Percentiles rank a stretch among this genome's conserved stretches.
phyloP scores from a whole-genome alignment of 1,140 invertebrate genomes.

The Zaprionus inermis region DNA sequence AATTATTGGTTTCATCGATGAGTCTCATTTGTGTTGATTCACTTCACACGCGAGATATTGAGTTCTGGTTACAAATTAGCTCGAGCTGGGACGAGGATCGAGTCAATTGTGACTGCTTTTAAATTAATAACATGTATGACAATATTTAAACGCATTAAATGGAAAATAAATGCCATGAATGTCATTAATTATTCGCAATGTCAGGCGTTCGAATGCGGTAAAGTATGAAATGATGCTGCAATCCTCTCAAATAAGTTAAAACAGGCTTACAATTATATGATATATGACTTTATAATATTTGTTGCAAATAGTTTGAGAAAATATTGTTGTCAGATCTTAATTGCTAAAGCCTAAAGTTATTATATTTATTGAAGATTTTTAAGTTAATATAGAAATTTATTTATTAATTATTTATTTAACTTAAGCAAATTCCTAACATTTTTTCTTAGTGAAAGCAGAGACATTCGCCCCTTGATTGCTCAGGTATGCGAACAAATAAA shows the following conservation, averaged over 20 bases:
- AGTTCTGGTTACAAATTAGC: neutral
- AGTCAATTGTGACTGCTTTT: neutral
- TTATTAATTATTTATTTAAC: no score
- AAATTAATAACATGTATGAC: neutral
- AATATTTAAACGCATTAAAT: slow-evolving; percentile 1
- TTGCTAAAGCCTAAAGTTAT: no score
- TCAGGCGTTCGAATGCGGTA: neutral
- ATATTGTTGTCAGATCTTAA: no score
- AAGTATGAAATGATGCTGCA: neutral
- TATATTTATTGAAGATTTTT: no score
- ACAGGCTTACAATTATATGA: neutral
- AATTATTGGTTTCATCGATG: slow-evolving; percentile 15
- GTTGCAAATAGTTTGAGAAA: neutral
- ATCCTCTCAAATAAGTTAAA: neutral
- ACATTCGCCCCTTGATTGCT: neutral
- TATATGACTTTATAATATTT: neutral
- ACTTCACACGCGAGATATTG: neutral
- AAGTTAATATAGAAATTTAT: no score
- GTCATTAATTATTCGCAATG: neutral
- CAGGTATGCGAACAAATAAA: slow-evolving; percentile 1
- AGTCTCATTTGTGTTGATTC: neutral
- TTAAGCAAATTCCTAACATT: no score
- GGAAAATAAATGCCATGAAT: neutral
- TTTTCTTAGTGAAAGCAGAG: neutral
- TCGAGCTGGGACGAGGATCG: neutral